Base-by-base conservation (phyloP, 2,888 invertebrate species). In the Himalopsyche anomala region DNA sequence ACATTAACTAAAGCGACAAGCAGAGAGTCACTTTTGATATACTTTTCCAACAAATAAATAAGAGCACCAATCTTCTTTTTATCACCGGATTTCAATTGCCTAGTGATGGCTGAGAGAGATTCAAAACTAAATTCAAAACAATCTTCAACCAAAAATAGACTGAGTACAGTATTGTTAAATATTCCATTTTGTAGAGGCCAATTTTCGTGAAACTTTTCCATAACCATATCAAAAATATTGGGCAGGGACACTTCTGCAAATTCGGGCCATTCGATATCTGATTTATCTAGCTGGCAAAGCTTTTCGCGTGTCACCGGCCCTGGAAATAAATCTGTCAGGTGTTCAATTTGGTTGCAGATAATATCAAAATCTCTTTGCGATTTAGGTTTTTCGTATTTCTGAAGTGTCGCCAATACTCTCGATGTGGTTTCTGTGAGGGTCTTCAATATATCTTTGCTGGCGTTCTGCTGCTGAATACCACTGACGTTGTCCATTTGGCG, bases 251-350 rank as follows among this genome's bases (percentile, higher is more conserved):
- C 91, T 5, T 92, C 89, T 5, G 94, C 91, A 56, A 94, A 92
- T 42, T 91, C 88, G 38, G 89, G 85, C 91, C 92, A 92, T 83
- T 89, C 87, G 42, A 88, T 88, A 54, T 85, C 36, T 79, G 90
- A 90, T 17, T 89, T 88, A 90, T 96, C 96, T 2, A 93, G 88
- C 56, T 92, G 91, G 15, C 91, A 90, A n/a, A 96, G 91, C 90
- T 95, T 95, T 90, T 96, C 95, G 28, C 95, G 93, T 0, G 96
- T 96, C 51, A 95, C 89, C 0, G 94, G 93, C 11, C 95, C 95
- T 0, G 95, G 95, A 0, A 95, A 91, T 54, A 89, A 11, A 11
- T 62, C 19, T 19, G 28, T 28, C 2, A 62, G 62, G n/a, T 62
- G 19, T 82, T 42, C 88, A 38, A 85, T 42, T 84, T 89, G 89